phyloP scores from a whole-genome alignment of 2,797 vertebrate species.

The Hemitrygon akajei region DNA sequence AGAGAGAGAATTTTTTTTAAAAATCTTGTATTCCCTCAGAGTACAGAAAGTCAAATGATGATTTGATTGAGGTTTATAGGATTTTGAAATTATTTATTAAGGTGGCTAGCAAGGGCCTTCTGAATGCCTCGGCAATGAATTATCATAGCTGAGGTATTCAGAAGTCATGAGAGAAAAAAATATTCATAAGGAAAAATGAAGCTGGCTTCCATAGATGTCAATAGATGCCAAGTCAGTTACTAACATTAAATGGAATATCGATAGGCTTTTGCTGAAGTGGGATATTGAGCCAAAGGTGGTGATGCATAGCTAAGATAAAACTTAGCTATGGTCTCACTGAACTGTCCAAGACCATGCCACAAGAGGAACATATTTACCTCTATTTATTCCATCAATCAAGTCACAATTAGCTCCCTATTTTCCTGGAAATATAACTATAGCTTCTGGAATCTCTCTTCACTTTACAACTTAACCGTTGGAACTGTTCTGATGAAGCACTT shows the following conservation, averaged over 20 bases:
- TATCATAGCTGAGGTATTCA: background rate
- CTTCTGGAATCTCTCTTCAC: too few relatives aligned
- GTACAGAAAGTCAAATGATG: background rate
- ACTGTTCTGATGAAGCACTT: too few relatives aligned
- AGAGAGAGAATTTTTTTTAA: background rate
- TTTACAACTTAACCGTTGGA: too few relatives aligned
- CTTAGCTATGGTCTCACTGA: background rate
- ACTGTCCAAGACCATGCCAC: too few relatives aligned
- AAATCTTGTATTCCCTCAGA: background rate
- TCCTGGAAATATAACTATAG: too few relatives aligned
- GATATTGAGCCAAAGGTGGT: background rate
- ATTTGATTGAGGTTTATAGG: background rate
- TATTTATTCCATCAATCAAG: too few relatives aligned
- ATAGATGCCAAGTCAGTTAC: background rate
- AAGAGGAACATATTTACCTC: too few relatives aligned
- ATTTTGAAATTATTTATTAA: background rate
- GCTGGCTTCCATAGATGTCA: background rate
- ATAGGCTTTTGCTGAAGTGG: background rate
- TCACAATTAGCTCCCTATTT: too few relatives aligned
- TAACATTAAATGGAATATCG: background rate
- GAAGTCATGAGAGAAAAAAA: background rate
- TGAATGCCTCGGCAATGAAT: too few relatives aligned
- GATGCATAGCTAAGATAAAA: too few relatives aligned
- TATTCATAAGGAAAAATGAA: background rate
- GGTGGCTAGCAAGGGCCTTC: too few relatives aligned